These are phyloP conservation scores for Athalia rosae DNA, from an alignment of 2,888 invertebrate genomes.

Conservation along the genomic window DNA sequence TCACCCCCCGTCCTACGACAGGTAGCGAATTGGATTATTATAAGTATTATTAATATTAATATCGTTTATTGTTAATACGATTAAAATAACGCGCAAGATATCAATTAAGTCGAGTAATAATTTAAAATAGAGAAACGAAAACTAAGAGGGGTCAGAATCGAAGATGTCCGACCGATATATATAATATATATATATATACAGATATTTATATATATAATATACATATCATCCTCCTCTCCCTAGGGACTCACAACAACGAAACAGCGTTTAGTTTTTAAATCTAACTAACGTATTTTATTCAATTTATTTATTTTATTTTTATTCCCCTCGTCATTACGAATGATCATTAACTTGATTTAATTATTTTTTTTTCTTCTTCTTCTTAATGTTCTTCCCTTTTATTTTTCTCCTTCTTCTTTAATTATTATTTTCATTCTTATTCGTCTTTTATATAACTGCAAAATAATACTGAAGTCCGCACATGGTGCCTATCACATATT, in stretches of 20 bases:
- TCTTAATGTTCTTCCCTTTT: background rate
- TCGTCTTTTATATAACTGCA: slow-evolving; percentile 63
- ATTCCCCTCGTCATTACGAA: slow-evolving; percentile 40
- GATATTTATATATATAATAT: background rate
- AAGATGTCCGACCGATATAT: background rate
- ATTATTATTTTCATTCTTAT: slow-evolving; percentile 46
- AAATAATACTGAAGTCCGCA: slow-evolving; percentile 74
- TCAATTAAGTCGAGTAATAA: no score
- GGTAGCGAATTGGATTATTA: no score
- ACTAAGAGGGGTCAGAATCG: background rate
- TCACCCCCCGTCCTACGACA: no score
- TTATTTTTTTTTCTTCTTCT: background rate
- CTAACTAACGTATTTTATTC: slow-evolving; percentile 61
- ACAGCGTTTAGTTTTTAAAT: slow-evolving; percentile 57
- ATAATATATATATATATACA: background rate
- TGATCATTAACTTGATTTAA: background rate
- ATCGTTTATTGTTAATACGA: no score
- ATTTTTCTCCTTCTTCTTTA: slow-evolving; percentile 21
- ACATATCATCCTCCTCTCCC: background rate
- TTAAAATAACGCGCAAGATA: no score
- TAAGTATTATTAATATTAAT: no score
- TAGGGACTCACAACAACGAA: slow-evolving; percentile 59
- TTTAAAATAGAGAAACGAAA: background rate
- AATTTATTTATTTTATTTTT: slow-evolving; percentile 35
- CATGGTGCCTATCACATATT: slow-evolving; percentile 73